phyloP scores from a whole-genome alignment of 2,113 vertebrate species.

The Forbesichthys papilliferus region DNA sequence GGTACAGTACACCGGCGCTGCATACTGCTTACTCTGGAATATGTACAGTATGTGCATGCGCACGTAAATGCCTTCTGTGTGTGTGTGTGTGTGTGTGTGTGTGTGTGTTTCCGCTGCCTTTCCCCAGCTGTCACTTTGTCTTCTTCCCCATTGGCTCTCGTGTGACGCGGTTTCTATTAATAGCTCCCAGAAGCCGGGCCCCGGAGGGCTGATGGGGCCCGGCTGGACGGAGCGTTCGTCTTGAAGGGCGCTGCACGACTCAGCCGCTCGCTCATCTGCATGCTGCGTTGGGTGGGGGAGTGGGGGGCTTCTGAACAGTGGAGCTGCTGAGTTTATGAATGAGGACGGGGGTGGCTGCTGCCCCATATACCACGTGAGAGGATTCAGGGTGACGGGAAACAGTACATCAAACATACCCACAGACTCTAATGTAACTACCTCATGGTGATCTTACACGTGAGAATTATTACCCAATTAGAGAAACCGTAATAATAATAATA shows the following conservation, averaged over 20 bases:
- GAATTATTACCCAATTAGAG: not conserved
- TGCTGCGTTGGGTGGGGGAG: slow-evolving; percentile 29
- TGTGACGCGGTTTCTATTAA: slow-evolving; percentile 68
- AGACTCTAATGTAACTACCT: too few species aligned
- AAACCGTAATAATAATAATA: not conserved
- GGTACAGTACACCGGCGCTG: too few species aligned
- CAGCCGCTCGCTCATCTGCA: slow-evolving; percentile 37
- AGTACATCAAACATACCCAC: not conserved
- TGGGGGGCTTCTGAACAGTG: not conserved
- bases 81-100: too few species aligned
- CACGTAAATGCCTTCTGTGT: too few species aligned
- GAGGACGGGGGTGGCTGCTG: slow-evolving; percentile 52
- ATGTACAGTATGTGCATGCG: too few species aligned
- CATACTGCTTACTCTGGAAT: too few species aligned
- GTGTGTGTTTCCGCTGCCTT: slow-evolving; percentile 9
- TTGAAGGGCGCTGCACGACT: slow-evolving; percentile 72
- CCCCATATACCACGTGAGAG: not conserved
- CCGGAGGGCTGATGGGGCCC: slow-evolving; percentile 19
- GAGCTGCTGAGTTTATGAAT: slow-evolving; percentile 72
- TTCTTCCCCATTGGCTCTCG: slow-evolving; percentile 53
- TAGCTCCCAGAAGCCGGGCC: slow-evolving; percentile 65
- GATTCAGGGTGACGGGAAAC: not conserved
- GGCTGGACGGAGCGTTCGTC: slow-evolving; percentile 43
- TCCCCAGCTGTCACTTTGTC: slow-evolving; percentile 61
- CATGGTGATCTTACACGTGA: too few species aligned